Evolutionary conservation across 2,113 vertebrate species (phyloP).

Genomic region (Neopipo cinnamomea): DNA sequence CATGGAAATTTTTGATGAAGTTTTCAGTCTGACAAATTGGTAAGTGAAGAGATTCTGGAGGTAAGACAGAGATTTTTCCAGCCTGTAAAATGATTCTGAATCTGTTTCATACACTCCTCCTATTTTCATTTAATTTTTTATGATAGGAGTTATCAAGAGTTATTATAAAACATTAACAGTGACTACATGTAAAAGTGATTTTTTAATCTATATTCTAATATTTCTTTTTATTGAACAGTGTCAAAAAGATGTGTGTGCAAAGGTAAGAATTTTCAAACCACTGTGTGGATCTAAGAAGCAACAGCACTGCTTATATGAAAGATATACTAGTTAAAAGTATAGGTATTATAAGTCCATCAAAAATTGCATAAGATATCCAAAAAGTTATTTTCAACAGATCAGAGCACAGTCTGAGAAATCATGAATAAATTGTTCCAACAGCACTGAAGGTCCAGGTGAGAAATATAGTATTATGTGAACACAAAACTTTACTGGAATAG

Average conservation of each 20-base stretch:
- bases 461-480: not conserved
- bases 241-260: not conserved
- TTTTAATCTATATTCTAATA: not conserved
- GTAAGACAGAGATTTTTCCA: not conserved
- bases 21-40: not conserved
- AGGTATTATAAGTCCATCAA: not conserved
- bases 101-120: not conserved
- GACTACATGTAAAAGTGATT: not conserved
- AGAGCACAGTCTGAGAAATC: not conserved
- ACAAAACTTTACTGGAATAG: not conserved
- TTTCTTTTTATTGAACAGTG: not conserved
- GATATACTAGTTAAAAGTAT: not conserved
- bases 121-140: not conserved
- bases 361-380: constrained; percentile 21
- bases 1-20: not conserved
- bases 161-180: not conserved
- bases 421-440: constrained; percentile 20
- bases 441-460: not conserved
- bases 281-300: not conserved
- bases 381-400: constrained; percentile 13
- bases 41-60: not conserved
- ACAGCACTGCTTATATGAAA: not conserved
- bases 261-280: not conserved
- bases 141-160: not conserved
- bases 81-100: not conserved